Base-by-base conservation (phyloP, 2,113 vertebrate genomes). In the Ptilonorhynchus violaceus region DNA sequence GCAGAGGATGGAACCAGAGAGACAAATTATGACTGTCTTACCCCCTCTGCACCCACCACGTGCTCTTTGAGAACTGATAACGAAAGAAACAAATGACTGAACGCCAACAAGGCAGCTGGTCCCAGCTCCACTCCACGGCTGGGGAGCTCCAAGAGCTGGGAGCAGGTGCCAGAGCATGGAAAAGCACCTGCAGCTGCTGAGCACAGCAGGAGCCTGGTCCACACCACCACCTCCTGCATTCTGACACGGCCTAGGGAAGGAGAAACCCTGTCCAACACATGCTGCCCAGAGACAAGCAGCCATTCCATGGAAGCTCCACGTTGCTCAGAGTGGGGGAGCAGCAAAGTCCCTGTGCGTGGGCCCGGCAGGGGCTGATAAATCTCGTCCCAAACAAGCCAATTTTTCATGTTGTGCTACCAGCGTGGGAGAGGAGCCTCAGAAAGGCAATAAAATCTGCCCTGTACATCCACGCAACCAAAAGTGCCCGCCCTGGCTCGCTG, bases 71-170 rank as follows among this genome's bases (percentile, higher is more conserved):
- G 83, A 94, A 37, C 42, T 3, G 3, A 59, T 47, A 96, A 68
- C 0, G 52, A 96, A 93, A 96, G 93, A 64, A 83, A 19, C 37
- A 92, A 81, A 94, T 94, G 76, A 94, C 30, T 93, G 59, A n/a
- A 46, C 1, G 21, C 1, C 82, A 67, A 35, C 2, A 16, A 47
- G 50, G 69, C 74, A 58, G 87, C 69, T 24, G 68, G 33, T 25
- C 46, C 87, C 74, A n/a, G 58, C 58, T 50, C 75, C 74, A 5
- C 6, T 49, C 30, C 9, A 0, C 1, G 33, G 39, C 52, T 22
- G 8, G 0, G 2, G 68, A 69, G 72, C 28, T 30, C 42, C 84
- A 5, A 13, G 64, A 70, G 41, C 50, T 63, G 77, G 64, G 31
- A 41, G 63, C 1, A 63, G 55, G 10, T 16, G 59, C 63, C 30